Evolutionary conservation across 2,113 vertebrate genomes (phyloP).

Genomic region (Strigops habroptila): DNA sequence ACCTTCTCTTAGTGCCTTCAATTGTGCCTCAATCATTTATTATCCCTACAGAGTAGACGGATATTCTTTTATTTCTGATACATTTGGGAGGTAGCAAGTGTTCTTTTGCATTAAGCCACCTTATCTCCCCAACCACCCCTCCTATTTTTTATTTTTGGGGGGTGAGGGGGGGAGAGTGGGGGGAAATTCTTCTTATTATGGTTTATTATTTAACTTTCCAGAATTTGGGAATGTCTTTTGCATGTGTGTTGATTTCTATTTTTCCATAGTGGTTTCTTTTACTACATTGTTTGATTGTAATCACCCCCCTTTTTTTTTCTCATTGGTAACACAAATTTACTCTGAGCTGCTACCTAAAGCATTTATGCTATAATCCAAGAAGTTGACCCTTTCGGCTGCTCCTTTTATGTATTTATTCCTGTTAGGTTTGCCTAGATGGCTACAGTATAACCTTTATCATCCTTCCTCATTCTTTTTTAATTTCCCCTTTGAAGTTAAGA

Average conservation of each 20-base stretch:
- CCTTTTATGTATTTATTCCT: slow-evolving; percentile 1
- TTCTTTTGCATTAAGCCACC: background rate
- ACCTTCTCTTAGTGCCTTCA: background rate
- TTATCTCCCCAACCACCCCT: background rate
- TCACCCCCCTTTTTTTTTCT: background rate
- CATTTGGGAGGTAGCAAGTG: background rate
- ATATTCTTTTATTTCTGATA: background rate
- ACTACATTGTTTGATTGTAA: background rate
- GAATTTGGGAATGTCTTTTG: background rate
- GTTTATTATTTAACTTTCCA: background rate
- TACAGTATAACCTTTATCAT: background rate
- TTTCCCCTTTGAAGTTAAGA: background rate
- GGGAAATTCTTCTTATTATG: background rate
- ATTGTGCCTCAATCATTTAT: background rate
- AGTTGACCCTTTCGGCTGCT: background rate
- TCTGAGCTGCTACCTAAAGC: background rate
- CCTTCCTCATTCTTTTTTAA: background rate
- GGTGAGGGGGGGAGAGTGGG: too few relatives aligned
- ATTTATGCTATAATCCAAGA: background rate
- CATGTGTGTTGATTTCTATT: background rate
- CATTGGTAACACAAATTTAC: background rate
- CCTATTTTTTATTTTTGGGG: background rate
- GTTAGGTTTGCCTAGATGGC: background rate
- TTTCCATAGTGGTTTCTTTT: background rate
- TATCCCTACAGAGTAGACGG: background rate